Conservation (phyloP, 35 echinoderm and acorn worm species). For the Heliocidaris erythrogramma region DNA sequence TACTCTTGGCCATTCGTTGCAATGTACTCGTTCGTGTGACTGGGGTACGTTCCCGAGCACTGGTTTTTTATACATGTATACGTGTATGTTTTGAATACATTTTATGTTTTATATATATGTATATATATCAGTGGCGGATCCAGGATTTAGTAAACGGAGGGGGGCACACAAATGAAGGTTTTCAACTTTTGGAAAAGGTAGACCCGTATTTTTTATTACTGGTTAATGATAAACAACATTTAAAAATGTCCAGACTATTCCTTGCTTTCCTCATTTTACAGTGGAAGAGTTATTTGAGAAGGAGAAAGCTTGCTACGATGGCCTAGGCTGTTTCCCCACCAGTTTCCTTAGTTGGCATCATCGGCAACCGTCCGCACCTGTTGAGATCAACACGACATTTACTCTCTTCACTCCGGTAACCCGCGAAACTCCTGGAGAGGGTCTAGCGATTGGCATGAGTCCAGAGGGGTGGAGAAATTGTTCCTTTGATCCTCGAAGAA, state of each 20-base stretch:
- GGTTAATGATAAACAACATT: no score
- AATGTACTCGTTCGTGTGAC: no score
- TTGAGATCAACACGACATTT: slow-evolving; percentile 58
- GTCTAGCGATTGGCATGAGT: background rate
- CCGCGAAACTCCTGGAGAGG: background rate
- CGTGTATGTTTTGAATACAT: no score
- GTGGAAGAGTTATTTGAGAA: background rate
- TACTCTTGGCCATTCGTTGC: no score
- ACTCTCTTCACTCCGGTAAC: slow-evolving; percentile 43
- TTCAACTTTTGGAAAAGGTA: no score
- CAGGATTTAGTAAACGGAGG: no score
- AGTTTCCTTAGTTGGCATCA: slow-evolving; percentile 45
- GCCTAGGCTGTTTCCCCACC: slow-evolving; percentile 66
- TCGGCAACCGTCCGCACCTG: slow-evolving; percentile 45
- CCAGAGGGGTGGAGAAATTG: background rate
- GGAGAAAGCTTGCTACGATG: slow-evolving; percentile 55
- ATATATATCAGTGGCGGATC: no score
- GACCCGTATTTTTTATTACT: no score
- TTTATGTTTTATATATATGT: no score
- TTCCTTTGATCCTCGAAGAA: slow-evolving; percentile 23
- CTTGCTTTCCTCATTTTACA: background rate
- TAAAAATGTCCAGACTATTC: background rate
- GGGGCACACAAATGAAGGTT: no score
- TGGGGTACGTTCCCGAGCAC: no score
- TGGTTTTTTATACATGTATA: no score